Base-by-base conservation (phyloP, 1,140 invertebrate species). In the Tachypleus tridentatus region DNA sequence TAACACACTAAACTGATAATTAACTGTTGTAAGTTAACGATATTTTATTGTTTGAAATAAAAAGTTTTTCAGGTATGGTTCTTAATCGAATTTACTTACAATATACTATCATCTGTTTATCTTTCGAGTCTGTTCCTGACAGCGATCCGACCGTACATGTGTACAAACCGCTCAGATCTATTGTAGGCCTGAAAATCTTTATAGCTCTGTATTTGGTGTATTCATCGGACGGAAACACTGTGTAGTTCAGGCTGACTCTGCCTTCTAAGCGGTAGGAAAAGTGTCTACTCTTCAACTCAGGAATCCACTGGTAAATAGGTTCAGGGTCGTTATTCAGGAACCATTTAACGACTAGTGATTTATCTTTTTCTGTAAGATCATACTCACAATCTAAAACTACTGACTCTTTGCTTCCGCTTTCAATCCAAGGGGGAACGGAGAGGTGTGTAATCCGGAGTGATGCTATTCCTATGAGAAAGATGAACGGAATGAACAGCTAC, bases 291-390 rank as follows among this genome's bases (percentile, higher is more conserved):
- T 80, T 80, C 49, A 78, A 71, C 6, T 77, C 74, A 11, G 82
- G 80, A 79, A 89, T 88, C 87, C 87, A 91, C 76, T 90, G 87
- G 74, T 89, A 90, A n/a, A 88, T 84, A 11, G 82, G 80, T 59
- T 81, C 77, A 3, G 82, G 81, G 64, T 81, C 77, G 59, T 83
- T 80, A 72, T 86, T 85, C 73, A 87, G 85, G 75, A 83, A 89
- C 87, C 87, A 90, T 77, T 89, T 88, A 58, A 91, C 83, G 49
- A 89, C 87, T 7, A 89, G 77, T 60, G 82, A 62, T n/a, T 61
- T 62, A 8, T 73, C 77, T 54, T 84, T 83, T 4, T 29, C 29
- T 29, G 80, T 69, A 4, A 82, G 81, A 65, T 75, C 75, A 75
- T 88, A 89, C 71, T 88, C 84, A 74, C 88, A 91, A 74, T 91